Base-by-base conservation (phyloP, 2,888 invertebrate genomes). In the Andrena bucephala region DNA sequence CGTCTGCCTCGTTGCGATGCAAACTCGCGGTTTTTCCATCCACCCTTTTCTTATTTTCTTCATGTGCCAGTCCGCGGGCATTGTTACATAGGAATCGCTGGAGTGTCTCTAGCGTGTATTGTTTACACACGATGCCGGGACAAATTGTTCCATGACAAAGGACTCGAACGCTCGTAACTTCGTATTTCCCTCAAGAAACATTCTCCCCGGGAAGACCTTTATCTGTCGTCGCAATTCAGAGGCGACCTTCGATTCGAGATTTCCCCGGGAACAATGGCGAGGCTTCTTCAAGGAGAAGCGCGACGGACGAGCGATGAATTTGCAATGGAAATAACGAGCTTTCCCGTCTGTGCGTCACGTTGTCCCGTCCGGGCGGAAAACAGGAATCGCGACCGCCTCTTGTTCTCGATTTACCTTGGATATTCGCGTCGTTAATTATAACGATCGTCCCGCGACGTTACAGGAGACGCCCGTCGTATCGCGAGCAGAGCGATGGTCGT, bases 401-500 rank as follows among this genome's bases (percentile, higher is more conserved):
- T 42, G 65, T 59, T 50, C 50, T 24, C 67, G 33, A 24, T 48
- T 63, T 31, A n/a, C 16, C 29, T 50, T 29, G 71, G 60, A 67
- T 57, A 59, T 77, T 62, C 68, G 48, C n/a, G 48, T 83, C 76
- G 73, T 84, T 83, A 83, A 83, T 83, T 77, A 57, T 67, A 59
- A 84, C 70, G 75, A 79, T 79, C 83, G 78, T 79, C 73, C 33
- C 10, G 57, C 57, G 73, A 84, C 16, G 78, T 82, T 83, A 52
- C 72, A 73, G 60, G 68, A 27, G 68, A 48, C 20, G 31, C 16
- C 54, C 42, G 62, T 4, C 24, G 31, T 24, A 0, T 1, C 24
- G n/a, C 24, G 8, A 65, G 66, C 65, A 16, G 33, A 54, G 29
- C 59, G 29, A 52, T 16, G 36, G 20, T 42, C 60, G 77, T 76